Evolutionary conservation across 1,140 invertebrate genomes (phyloP).

Genomic region (Monomorium pharaonis): DNA sequence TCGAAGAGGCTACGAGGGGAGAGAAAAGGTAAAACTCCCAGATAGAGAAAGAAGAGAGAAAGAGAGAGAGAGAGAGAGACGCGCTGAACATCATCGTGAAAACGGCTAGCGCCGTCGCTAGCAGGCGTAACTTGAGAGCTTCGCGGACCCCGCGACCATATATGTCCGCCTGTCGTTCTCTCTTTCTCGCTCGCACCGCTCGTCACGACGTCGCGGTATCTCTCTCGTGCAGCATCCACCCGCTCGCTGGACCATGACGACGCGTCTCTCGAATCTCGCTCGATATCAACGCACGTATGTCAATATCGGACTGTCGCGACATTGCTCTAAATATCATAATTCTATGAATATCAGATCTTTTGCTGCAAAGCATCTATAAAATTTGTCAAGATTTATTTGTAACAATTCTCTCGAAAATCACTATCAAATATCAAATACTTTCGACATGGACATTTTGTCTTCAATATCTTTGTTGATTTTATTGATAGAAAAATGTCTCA

Average conservation of each 20-base stretch:
- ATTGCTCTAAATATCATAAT: not conserved
- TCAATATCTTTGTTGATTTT: not conserved
- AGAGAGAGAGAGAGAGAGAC: not conserved
- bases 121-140: slow-evolving; percentile 83
- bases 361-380: not conserved
- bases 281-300: slow-evolving; percentile 8
- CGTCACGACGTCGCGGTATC: slow-evolving; percentile 56
- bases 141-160: slow-evolving; percentile 83
- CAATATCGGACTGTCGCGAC: slow-evolving; percentile 6
- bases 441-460: not conserved
- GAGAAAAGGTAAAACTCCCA: slow-evolving; percentile 43
- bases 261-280: not conserved
- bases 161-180: slow-evolving; percentile 82
- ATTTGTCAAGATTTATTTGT: not conserved
- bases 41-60: slow-evolving; percentile 26
- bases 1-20: not conserved
- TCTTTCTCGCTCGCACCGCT: slow-evolving; percentile 69
- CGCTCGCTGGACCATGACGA: slow-evolving; percentile 6
- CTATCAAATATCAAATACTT: not conserved
- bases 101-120: slow-evolving; percentile 80
- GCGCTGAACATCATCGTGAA: slow-evolving; percentile 74
- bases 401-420: not conserved
- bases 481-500: not conserved
- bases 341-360: not conserved
- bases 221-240: slow-evolving; percentile 67